phyloP scores from a whole-genome alignment of 2,888 invertebrate species.

The Cenopis cana region DNA sequence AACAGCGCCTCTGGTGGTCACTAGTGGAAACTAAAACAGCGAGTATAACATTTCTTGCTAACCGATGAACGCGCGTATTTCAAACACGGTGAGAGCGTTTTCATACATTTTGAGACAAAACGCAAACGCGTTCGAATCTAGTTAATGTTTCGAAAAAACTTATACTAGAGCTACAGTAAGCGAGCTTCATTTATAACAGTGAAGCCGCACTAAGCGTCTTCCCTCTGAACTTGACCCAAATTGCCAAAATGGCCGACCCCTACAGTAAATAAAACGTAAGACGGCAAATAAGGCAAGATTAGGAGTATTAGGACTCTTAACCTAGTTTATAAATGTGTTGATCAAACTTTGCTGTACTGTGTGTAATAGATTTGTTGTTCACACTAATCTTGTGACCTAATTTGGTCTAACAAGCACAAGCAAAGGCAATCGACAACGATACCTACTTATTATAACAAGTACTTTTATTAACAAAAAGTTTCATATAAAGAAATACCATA shows the following conservation, averaged over 20 bases:
- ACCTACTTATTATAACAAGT: too few relatives aligned
- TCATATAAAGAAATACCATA: background rate
- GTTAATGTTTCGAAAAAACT: too few relatives aligned
- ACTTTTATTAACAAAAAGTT: too few relatives aligned
- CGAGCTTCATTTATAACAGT: background rate
- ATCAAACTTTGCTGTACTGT: background rate
- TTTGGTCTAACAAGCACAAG: background rate
- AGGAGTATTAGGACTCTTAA: background rate
- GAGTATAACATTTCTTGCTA: too few relatives aligned
- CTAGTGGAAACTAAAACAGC: too few relatives aligned
- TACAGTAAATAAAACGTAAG: conserved; percentile 22
- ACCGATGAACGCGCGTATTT: too few relatives aligned
- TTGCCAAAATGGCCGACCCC: conserved; percentile 17
- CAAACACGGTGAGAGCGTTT: too few relatives aligned
- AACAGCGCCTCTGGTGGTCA: too few relatives aligned
- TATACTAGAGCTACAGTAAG: too few relatives aligned
- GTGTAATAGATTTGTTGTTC: background rate
- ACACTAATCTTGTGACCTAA: background rate
- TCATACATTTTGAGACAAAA: too few relatives aligned
- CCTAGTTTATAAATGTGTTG: conserved; percentile 6
- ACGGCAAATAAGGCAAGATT: background rate
- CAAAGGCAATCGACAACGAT: background rate
- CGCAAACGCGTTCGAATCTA: too few relatives aligned
- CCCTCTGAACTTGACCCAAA: conserved; percentile 39
- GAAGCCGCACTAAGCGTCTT: background rate